Percentiles rank a stretch among this genome's conserved stretches.
Conservation (phyloP, 2,888 invertebrate species). For the Ochlodes sylvanus region DNA sequence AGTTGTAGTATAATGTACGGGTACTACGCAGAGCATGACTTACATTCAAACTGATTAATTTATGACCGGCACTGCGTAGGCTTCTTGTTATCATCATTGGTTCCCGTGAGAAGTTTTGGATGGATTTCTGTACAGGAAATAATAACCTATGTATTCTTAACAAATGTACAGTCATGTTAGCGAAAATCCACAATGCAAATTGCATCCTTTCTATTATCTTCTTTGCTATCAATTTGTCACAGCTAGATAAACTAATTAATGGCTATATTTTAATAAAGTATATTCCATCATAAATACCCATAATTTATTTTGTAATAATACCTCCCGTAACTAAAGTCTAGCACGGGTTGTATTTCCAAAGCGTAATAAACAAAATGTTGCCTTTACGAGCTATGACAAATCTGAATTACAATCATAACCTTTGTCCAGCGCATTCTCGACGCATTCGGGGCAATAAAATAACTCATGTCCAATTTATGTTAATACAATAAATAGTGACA, state of each 20-base stretch:
- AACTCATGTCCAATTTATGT: constrained; percentile 85
- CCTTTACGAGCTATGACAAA: constrained; percentile 82
- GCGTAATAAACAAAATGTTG: constrained; percentile 64
- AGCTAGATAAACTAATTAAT: not conserved
- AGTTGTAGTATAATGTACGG: not conserved
- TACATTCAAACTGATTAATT: constrained; percentile 44
- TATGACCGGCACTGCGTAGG: constrained; percentile 39
- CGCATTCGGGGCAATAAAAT: constrained; percentile 80
- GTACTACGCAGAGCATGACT: constrained; percentile 51
- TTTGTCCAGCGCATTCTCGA: constrained; percentile 74
- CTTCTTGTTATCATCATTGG: constrained; percentile 14
- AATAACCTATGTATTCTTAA: too few relatives aligned
- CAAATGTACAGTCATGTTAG: too few relatives aligned
- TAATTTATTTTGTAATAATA: constrained; percentile 22
- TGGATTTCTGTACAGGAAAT: not conserved
- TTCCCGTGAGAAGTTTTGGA: constrained; percentile 17
- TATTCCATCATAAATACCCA: constrained; percentile 4
- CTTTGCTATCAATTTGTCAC: not conserved
- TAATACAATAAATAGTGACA: constrained; percentile 84
- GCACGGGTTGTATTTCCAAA: constrained; percentile 32
- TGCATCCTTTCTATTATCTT: too few relatives aligned
- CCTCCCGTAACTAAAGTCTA: constrained; percentile 20
- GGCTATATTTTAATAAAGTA: constrained; percentile 2
- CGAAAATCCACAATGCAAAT: too few relatives aligned
- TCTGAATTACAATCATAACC: constrained; percentile 79